A percentile compares a stretch with the other conserved stretches of the same genome.
These are phyloP conservation scores for Cylas formicarius DNA, from an alignment of 1,140 invertebrate genomes.

Conservation along the genomic window DNA sequence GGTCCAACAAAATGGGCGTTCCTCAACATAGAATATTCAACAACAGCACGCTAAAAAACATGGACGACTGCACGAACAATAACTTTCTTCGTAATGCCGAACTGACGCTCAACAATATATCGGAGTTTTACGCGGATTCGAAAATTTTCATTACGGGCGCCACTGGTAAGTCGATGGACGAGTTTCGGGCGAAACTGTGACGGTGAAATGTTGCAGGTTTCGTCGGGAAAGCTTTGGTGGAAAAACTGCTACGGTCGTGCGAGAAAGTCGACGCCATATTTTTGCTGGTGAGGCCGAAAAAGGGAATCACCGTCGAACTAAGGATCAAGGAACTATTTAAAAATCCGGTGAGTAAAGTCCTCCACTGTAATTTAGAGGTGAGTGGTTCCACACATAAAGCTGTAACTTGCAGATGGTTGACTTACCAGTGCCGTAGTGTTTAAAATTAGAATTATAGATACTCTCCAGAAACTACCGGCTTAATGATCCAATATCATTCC, in stretches of 20 bases:
- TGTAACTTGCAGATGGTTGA: no score
- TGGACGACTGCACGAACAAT: conserved; percentile 17
- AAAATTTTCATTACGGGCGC: conserved; percentile 56
- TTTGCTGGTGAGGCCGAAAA: conserved; percentile 71
- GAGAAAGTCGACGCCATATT: conserved; percentile 71
- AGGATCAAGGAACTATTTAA: conserved; percentile 58
- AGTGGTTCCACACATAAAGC: background rate
- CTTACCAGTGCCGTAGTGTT: no score
- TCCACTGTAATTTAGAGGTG: background rate
- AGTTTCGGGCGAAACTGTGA: background rate
- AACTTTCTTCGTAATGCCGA: conserved; percentile 10
- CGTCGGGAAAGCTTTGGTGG: conserved; percentile 81
- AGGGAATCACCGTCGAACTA: conserved; percentile 52
- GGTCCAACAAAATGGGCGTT: conserved; percentile 5
- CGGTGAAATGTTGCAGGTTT: conserved; percentile 56
- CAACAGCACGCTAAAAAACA: conserved; percentile 13
- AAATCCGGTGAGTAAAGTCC: conserved; percentile 53
- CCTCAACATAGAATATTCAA: conserved; percentile 2
- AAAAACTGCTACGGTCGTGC: conserved; percentile 79
- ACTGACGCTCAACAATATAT: conserved; percentile 26
- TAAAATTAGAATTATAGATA: background rate
- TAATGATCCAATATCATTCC: background rate
- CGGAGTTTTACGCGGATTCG: conserved; percentile 45
- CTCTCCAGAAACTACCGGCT: background rate
- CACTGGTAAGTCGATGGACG: conserved; percentile 45